Conservation (phyloP, 2,797 vertebrate genomes). For the Clarias fuscus region DNA sequence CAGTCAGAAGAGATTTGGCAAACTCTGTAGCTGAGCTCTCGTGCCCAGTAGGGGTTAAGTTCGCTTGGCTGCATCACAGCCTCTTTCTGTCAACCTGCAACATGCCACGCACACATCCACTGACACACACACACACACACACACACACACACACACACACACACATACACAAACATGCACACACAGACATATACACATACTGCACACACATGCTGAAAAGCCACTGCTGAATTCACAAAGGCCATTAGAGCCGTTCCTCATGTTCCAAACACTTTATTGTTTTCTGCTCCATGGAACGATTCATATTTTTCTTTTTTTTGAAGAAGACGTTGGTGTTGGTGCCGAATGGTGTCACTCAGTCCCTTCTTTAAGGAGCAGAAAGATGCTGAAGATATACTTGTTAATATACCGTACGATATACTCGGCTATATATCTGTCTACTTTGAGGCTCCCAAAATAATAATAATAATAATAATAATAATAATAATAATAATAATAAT, state of each 20-base stretch:
- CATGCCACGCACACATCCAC: constrained; percentile 41
- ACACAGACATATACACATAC: not conserved
- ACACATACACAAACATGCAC: not conserved
- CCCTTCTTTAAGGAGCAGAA: constrained; percentile 62
- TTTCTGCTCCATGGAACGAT: not conserved
- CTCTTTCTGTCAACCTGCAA: constrained; percentile 88
- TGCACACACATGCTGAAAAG: constrained; percentile 74
- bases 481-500: no score
- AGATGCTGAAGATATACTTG: no score
- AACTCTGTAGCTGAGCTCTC: constrained; percentile 66
- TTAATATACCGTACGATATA: no score
- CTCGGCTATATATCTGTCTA: no score
- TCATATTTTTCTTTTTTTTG: constrained; percentile 65
- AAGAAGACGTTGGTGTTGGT: constrained; percentile 64
- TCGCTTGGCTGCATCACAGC: constrained; percentile 84
- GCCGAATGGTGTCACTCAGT: constrained; percentile 21
- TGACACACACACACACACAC: constrained; percentile 51
- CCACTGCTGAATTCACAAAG: constrained; percentile 78
- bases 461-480: no score
- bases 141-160: not conserved
- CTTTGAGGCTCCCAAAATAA: no score
- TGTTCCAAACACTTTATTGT: constrained; percentile 71
- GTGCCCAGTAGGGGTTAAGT: constrained; percentile 87
- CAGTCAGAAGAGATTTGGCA: constrained; percentile 82
- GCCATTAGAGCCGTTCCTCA: constrained; percentile 80